Evolutionary conservation across 1,140 invertebrate genomes (phyloP), one percentile per base, ranked within the genome.

Genomic region (Drosophila nannoptera): DNA sequence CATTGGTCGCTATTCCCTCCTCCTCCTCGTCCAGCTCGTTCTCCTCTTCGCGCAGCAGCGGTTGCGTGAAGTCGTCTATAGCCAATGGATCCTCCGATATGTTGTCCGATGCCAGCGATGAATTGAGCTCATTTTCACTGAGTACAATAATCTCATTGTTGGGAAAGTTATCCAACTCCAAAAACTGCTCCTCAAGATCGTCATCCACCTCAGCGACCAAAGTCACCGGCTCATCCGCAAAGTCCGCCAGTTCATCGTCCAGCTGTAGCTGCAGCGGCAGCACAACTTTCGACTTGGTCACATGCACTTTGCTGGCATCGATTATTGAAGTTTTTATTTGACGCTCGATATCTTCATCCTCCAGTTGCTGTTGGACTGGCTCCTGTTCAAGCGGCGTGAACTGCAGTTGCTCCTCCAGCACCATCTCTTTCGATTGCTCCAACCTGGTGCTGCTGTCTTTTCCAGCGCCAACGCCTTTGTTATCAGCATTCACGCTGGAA

Each of bases 311-410:
- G 8, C 58, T 83, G 11, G 81, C 80, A 72, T 87, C 71, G 32
- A 88, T 87, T 12, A 88, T 87, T 5, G 83, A 88, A 11, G 80
- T 87, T 45, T 86, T 88, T 29, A 88, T 87, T 61, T 88, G 87
- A 32, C 71, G 50, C 43, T 88, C 87, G 40, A 88, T 88, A 46
- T 88, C 87, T 14, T 60, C 70, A 7, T 80, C 76, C 4, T 80
- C 76, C 4, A 52, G 54, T 22, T 22, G 22, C 5, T 52, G 43
- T 1, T 49, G 22, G 9, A 32, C 7, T 35, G 32, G 4, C 4
- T 22, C 32, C 32, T 4, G 11, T 31, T 63, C 40, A 4, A 45
- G 12, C 4, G 40, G 0, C 22, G 32, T 8, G 29, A 49, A n/a
- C 11, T 50, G 49, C n/a, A 48, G 53, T 35, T 53, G 45, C 22